Evolutionary conservation across 2,113 vertebrate species (phyloP).

Genomic region (Ammospiza nelsoni): DNA sequence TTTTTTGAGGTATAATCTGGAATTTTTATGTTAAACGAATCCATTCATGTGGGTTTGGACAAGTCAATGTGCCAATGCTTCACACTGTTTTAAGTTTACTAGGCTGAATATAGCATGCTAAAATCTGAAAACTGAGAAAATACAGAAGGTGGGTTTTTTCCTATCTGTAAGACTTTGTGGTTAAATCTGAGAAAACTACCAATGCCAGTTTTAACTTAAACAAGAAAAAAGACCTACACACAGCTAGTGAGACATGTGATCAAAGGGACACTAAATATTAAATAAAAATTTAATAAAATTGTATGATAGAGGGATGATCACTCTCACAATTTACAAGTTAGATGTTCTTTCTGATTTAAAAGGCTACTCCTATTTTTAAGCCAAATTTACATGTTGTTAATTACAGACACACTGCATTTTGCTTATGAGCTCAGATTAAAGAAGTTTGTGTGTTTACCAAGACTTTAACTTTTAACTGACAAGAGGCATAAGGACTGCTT

Average conservation of each 20-base stretch:
- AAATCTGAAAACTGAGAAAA: not conserved
- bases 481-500: not conserved
- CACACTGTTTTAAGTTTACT: not conserved
- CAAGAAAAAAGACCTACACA: not conserved
- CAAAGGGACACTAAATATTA: not conserved
- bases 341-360: not conserved
- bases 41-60: not conserved
- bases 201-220: not conserved
- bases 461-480: conserved; percentile 14
- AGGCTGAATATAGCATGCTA: not conserved
- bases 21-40: not conserved
- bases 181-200: not conserved
- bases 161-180: not conserved
- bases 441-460: not conserved
- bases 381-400: conserved; percentile 23
- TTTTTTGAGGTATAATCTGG: not conserved
- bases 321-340: not conserved
- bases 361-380: not conserved
- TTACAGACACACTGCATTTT: not conserved
- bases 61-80: not conserved
- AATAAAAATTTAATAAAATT: not conserved
- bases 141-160: not conserved
- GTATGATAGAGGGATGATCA: not conserved
- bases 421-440: not conserved
- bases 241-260: not conserved